These are phyloP conservation scores for Cetonia aurata DNA, from an alignment of 2,888 invertebrate genomes.

Conservation along the genomic window DNA sequence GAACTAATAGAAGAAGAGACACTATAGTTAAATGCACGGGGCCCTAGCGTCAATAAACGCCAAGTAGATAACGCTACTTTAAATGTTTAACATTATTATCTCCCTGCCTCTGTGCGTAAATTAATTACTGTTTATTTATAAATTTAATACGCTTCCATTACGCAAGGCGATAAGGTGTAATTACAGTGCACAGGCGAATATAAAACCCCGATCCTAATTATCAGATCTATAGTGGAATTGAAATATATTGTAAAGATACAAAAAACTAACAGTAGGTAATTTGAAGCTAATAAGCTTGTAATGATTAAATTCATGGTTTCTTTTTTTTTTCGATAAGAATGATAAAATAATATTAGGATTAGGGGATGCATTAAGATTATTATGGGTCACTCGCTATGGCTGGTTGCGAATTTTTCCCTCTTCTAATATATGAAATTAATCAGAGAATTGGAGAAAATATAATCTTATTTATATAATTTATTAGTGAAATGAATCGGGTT, in stretches of 20 bases:
- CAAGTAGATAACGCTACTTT: constrained; percentile 32
- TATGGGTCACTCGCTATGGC: no score
- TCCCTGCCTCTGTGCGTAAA: constrained; percentile 26
- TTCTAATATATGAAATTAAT: no score
- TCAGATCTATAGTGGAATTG: neutral
- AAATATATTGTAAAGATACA: neutral
- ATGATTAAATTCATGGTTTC: no score
- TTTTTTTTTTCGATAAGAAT: no score
- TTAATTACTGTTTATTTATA: constrained; percentile 45
- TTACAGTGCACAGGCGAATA: neutral
- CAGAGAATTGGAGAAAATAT: neutral
- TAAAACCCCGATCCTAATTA: neutral
- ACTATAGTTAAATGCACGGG: neutral
- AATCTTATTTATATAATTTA: no score
- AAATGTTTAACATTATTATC: constrained; percentile 39
- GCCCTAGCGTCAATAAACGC: constrained; percentile 10
- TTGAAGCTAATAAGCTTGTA: no score
- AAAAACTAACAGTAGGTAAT: no score
- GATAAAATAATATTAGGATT: no score
- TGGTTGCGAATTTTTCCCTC: no score
- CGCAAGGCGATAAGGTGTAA: constrained; percentile 32
- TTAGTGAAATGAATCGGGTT: neutral
- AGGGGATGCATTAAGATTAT: no score
- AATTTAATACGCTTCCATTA: constrained; percentile 36
- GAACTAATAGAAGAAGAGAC: neutral